A percentile compares a stretch with the other conserved stretches of the same genome.
phyloP scores from a whole-genome alignment of 2,113 vertebrate species.

The Ariopsis seemanni region DNA sequence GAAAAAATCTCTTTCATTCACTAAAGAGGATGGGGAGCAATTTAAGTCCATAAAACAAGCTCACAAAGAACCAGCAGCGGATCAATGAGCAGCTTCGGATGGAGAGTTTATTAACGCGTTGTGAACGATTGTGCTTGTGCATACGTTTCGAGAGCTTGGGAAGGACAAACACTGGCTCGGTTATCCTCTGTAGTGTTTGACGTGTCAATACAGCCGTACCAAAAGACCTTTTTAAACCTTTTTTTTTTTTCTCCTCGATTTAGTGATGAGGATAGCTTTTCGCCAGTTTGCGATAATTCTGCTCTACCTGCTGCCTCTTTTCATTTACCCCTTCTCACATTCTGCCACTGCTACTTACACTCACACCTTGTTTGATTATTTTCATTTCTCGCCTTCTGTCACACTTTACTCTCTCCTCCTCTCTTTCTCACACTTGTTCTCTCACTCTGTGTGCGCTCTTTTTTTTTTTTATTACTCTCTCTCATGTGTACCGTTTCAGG shows the following conservation, averaged over 20 bases:
- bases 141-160: constrained; percentile 26
- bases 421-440: constrained; percentile 27
- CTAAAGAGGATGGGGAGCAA: constrained; percentile 30
- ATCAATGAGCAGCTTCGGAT: constrained; percentile 45
- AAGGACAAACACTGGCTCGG: constrained; percentile 46
- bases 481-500: constrained; percentile 31
- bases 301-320: not conserved
- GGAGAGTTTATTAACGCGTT: constrained; percentile 48
- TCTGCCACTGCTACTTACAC: constrained; percentile 3
- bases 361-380: constrained; percentile 42
- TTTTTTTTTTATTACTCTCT: not conserved
- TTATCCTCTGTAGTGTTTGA: constrained; percentile 20
- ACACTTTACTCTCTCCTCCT: constrained; percentile 23
- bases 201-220: constrained; percentile 16
- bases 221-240: constrained; percentile 14
- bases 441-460: constrained; percentile 7
- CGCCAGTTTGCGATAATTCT: not conserved
- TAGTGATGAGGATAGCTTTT: constrained; percentile 7
- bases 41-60: constrained; percentile 47
- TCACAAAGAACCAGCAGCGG: constrained; percentile 37
- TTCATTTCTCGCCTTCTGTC: constrained; percentile 41
- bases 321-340: constrained; percentile 1
- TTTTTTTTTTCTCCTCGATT: constrained; percentile 20
- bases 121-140: constrained; percentile 31
- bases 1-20: constrained; percentile 49